A percentile compares a stretch with the other conserved stretches of the same genome.
Evolutionary conservation across 1,140 invertebrate genomes (phyloP).

Genomic region (Charaxes varanes): DNA sequence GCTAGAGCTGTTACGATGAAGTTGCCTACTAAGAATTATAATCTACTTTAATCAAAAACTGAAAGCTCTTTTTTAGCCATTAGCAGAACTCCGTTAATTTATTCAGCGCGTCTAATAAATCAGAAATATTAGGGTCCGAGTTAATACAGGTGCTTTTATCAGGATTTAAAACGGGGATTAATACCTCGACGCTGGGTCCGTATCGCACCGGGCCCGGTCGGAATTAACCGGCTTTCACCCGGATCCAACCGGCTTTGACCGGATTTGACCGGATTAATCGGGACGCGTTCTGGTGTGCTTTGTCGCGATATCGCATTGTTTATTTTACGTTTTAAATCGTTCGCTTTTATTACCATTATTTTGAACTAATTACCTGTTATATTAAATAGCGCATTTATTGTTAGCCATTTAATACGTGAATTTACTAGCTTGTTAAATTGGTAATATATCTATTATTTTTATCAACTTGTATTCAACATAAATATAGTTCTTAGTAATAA

Average conservation of each 20-base stretch:
- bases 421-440: too few species aligned
- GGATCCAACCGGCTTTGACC: slow-evolving; percentile 45
- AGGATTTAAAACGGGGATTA: slow-evolving; percentile 68
- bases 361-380: slow-evolving; percentile 11
- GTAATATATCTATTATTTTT: too few species aligned
- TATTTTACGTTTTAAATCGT: slow-evolving; percentile 54
- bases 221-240: slow-evolving; percentile 51
- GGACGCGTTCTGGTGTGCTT: slow-evolving; percentile 37
- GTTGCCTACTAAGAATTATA: too few species aligned
- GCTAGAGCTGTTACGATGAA: too few species aligned
- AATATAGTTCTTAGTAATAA: too few species aligned
- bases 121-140: slow-evolving; percentile 22
- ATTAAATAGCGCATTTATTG: slow-evolving; percentile 4
- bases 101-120: too few species aligned
- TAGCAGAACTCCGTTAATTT: too few species aligned
- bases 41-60: too few species aligned
- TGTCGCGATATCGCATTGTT: slow-evolving; percentile 61
- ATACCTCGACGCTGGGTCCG: slow-evolving; percentile 42
- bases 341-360: slow-evolving; percentile 24
- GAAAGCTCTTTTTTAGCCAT: too few species aligned
- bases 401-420: slow-evolving; percentile 1
- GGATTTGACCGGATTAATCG: slow-evolving; percentile 45
- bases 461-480: too few species aligned
- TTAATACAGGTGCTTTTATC: slow-evolving; percentile 60
- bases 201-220: slow-evolving; percentile 46